Percentiles rank a stretch among this genome's conserved stretches.
Evolutionary conservation across 2,888 invertebrate genomes (phyloP).

Genomic region (Drymonia ruficornis): DNA sequence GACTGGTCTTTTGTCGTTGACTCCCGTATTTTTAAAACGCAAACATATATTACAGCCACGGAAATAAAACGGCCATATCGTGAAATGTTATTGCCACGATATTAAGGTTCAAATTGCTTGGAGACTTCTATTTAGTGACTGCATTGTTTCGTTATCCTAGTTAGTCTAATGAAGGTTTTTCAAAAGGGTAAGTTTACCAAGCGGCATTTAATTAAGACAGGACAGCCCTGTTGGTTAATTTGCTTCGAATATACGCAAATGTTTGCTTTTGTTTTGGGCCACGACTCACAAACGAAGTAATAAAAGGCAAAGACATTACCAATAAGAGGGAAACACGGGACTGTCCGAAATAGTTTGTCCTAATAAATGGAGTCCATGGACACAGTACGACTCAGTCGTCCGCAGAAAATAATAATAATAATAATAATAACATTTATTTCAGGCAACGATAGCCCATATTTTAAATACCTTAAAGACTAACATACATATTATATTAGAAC

Average conservation of each 20-base stretch:
- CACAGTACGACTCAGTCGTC: too few species aligned
- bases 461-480: too few species aligned
- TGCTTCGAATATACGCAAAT: constrained; percentile 37
- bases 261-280: constrained; percentile 15
- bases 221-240: constrained; percentile 42
- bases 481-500: too few species aligned
- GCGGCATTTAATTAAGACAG: constrained; percentile 69
- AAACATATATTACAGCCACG: constrained; percentile 29
- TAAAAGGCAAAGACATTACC: constrained; percentile 7
- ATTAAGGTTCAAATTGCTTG: constrained; percentile 34
- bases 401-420: too few species aligned
- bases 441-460: too few species aligned
- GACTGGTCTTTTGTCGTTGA: constrained; percentile 62
- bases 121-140: constrained; percentile 16
- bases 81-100: constrained; percentile 15
- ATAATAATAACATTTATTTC: too few species aligned
- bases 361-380: too few species aligned
- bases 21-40: constrained; percentile 36
- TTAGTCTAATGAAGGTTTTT: constrained; percentile 74
- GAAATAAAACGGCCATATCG: constrained; percentile 5
- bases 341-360: too few species aligned
- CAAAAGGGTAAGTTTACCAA: constrained; percentile 63
- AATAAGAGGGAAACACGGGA: too few species aligned
- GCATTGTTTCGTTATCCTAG: constrained; percentile 39
- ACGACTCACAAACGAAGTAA: constrained; percentile 8